Conservation (phyloP, 2,113 vertebrate species). For the Rattus norvegicus region GRCr8 NC_086022.1:28241001-28241500, state of each 20-base stretch:
- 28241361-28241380: slow-evolving; percentile 13
- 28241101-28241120: background rate
- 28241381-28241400: background rate
- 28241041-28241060: slow-evolving; percentile 37
- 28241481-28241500: slow-evolving; percentile 7
- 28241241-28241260: background rate
- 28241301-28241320: background rate
- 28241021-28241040: background rate
- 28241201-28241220: slow-evolving; percentile 28
- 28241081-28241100: background rate
- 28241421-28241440: background rate
- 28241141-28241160: background rate
- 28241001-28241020: slow-evolving; percentile 27
- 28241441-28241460: background rate
- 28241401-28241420: background rate
- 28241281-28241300: background rate
- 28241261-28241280: background rate
- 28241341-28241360: slow-evolving; percentile 8
- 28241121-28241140: background rate
- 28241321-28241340: slow-evolving; percentile 16
- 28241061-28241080: slow-evolving; percentile 4
- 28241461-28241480: background rate
- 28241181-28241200: background rate
- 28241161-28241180: background rate
- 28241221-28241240: background rate